Evolutionary conservation across 2,797 vertebrate species (phyloP).

Genomic region (Benthosema pterotum): DNA sequence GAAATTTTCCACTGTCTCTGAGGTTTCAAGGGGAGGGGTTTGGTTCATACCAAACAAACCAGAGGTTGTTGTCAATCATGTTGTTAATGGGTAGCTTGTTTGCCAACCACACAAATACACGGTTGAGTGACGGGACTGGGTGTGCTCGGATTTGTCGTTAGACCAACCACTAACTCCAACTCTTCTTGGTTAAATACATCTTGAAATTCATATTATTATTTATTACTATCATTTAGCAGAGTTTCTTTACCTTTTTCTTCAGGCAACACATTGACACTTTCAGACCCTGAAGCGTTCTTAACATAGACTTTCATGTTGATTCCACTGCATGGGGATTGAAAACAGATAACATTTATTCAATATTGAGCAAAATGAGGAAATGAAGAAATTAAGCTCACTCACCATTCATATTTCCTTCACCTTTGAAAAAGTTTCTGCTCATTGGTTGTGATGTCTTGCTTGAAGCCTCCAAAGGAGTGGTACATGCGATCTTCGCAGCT

Average conservation of each 20-base stretch:
- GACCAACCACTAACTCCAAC: no score
- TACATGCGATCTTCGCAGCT: conserved; percentile 84
- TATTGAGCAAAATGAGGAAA: no score
- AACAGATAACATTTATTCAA: conserved; percentile 13
- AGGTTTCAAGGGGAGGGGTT: no score
- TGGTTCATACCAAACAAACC: no score
- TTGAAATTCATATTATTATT: no score
- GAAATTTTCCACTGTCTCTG: no score
- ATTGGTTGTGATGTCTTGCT: conserved; percentile 81
- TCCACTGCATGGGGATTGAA: conserved; percentile 73
- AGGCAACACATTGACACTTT: conserved; percentile 81
- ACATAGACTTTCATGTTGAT: conserved; percentile 85
- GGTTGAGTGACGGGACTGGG: no score
- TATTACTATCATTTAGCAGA: conserved; percentile 30
- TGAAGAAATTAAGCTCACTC: neutral
- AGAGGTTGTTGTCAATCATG: no score
- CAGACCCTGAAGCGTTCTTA: conserved; percentile 75
- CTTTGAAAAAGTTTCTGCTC: conserved; percentile 83
- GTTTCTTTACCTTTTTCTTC: conserved; percentile 64
- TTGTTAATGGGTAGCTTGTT: no score
- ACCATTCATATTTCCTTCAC: conserved; percentile 59
- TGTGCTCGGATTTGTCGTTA: no score
- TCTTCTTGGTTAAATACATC: no score
- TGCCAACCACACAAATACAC: no score
- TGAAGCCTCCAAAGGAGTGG: conserved; percentile 86